Conservation (phyloP, 2,888 invertebrate genomes). For the Ommatoiulus sabulosus region DNA sequence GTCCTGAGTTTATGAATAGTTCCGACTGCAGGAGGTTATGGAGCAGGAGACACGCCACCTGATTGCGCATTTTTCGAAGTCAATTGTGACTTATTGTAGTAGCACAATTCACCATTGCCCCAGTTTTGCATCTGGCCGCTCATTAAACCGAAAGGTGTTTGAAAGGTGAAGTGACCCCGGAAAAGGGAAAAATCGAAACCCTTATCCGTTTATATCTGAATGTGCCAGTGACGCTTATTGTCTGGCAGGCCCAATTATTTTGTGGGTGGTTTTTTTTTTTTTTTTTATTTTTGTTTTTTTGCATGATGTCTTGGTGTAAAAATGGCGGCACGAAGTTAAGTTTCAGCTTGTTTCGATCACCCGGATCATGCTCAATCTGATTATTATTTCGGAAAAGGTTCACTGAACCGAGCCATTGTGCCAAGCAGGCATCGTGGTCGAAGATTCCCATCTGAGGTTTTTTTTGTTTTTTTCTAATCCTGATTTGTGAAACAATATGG, state of each 20-base stretch:
- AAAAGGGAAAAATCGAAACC: slow-evolving; percentile 6
- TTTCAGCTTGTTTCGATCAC: background rate
- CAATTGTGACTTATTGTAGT: background rate
- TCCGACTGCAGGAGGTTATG: background rate
- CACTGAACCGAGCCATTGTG: background rate
- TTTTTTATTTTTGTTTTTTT: background rate
- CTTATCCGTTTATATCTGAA: background rate
- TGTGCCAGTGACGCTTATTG: background rate
- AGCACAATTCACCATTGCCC: slow-evolving; percentile 34
- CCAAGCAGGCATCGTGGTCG: background rate
- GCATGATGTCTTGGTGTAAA: background rate
- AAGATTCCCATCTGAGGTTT: background rate
- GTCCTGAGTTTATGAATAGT: background rate
- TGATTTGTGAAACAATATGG: background rate
- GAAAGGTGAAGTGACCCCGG: background rate
- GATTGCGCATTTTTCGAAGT: background rate
- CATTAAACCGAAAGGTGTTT: background rate
- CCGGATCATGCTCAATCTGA: background rate
- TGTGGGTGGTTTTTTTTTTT: background rate
- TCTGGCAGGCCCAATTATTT: background rate
- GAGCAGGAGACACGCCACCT: slow-evolving; percentile 3
- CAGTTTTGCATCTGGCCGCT: background rate
- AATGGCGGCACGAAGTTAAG: background rate
- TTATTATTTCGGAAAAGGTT: background rate
- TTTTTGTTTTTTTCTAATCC: background rate